Conservation (phyloP, 2,888 invertebrate genomes). For the Graphium colonna region DNA sequence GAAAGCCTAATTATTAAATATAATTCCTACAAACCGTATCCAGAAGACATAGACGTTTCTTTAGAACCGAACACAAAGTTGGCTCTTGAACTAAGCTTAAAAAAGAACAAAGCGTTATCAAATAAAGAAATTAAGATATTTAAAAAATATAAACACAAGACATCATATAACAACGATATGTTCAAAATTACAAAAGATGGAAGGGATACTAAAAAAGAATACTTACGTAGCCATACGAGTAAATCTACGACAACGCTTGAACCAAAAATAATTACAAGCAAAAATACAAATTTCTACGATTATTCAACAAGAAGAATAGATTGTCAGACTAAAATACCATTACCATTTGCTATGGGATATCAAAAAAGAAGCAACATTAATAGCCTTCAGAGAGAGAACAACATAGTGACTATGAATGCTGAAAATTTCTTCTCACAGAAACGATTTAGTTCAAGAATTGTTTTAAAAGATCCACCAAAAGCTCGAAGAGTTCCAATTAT, state of each 20-base stretch:
- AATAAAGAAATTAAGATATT: constrained; percentile 8
- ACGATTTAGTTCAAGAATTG: constrained; percentile 30
- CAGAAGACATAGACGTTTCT: constrained; percentile 38
- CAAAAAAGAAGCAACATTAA: background rate
- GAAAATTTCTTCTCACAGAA: constrained; percentile 42
- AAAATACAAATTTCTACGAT: background rate
- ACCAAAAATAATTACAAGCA: background rate
- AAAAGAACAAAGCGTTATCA: constrained; percentile 8
- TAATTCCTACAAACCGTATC: constrained; percentile 49
- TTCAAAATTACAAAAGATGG: constrained; percentile 9
- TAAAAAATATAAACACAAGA: constrained; percentile 14
- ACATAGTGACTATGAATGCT: constrained; percentile 39
- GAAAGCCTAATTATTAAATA: constrained; percentile 33
- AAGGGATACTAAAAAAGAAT: background rate
- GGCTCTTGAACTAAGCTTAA: background rate
- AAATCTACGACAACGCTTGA: constrained; percentile 1
- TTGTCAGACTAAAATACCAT: background rate
- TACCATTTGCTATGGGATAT: background rate
- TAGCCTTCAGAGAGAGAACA: constrained; percentile 29
- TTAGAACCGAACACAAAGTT: constrained; percentile 10
- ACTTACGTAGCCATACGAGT: background rate
- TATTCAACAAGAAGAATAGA: background rate
- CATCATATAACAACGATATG: constrained; percentile 5
- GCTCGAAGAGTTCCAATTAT: constrained; percentile 12
- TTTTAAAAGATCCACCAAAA: constrained; percentile 17